Base-by-base conservation (phyloP, 2,888 invertebrate genomes). In the Galerucella nymphaeae region DNA sequence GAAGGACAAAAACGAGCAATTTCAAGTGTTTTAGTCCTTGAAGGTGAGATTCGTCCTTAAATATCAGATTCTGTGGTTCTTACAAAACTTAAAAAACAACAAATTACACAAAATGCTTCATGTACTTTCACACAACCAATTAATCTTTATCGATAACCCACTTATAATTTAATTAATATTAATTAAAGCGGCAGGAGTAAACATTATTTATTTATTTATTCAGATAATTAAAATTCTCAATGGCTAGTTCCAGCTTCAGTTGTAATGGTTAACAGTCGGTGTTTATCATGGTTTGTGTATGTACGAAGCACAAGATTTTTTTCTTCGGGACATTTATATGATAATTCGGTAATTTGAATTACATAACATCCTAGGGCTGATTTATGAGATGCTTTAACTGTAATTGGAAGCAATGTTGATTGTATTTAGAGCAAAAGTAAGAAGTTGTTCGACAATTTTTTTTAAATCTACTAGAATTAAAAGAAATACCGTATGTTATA, bases 111-210 rank as follows among this genome's bases (percentile, higher is more conserved):
- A 59, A 59, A 23, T 14, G 23, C n/a, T 38, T 14, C 38, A 59
- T 59, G 38, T n/a, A 23, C 59, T 59, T 59, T 59, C 59, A n/a
- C 59, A n/a, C 16, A 23, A 23, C 16, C 38, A 61, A 61, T 61
- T 41, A 61, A 61, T 61, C 38, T 18, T 41, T 18, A 61, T 59
- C 23, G 59, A 59, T n/a, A 59, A 30, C 59, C 59, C 59, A 59
- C 59, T 59, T 59, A 59, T 59, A 59, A 38, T 38, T 61, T 61
- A 61, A 61, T 61, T 61, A 42, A 41, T 61, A 61, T 61, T 61
- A 61, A 61, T 61, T 61, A 42, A 42, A 61, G 41, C 16, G 5
- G 38, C 18, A 9, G 16, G 16, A 18, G 2, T 9, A 23, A 20
- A 20, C 20, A 3, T 20, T 58, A 58, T 58, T 58, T 57, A 57